phyloP scores from a whole-genome alignment of 2,888 invertebrate genomes.

The Orthosia gracilis region DNA sequence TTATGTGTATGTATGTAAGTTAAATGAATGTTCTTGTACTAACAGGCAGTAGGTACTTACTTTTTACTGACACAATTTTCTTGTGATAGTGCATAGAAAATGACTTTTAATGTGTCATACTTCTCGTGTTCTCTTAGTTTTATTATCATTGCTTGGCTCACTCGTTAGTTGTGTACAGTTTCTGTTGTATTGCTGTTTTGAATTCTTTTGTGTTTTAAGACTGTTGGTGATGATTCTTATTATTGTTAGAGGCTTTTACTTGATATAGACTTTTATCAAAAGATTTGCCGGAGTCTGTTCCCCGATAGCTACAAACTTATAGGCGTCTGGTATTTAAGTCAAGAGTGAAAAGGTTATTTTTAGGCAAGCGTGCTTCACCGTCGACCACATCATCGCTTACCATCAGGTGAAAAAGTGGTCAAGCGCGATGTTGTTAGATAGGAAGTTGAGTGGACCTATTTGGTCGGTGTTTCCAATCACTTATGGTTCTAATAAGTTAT shows the following conservation, averaged over 20 bases:
- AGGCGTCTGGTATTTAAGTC: too few species aligned
- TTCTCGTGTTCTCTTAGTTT: slow-evolving; percentile 9
- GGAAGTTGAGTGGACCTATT: too few species aligned
- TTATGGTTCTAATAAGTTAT: neutral
- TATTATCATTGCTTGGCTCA: slow-evolving; percentile 25
- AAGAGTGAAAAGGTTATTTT: too few species aligned
- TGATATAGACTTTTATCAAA: neutral
- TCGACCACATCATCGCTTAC: too few species aligned
- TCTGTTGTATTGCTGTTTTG: slow-evolving; percentile 10
- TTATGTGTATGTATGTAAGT: slow-evolving; percentile 31
- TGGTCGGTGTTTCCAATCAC: neutral
- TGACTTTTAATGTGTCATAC: slow-evolving; percentile 39
- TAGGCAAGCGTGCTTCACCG: too few species aligned
- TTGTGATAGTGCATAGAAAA: slow-evolving; percentile 35
- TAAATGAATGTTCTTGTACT: slow-evolving; percentile 40
- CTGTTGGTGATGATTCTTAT: too few species aligned
- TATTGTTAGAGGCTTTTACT: neutral
- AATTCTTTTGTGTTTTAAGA: neutral
- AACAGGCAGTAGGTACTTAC: slow-evolving; percentile 9
- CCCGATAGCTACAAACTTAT: too few species aligned
- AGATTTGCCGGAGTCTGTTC: neutral
- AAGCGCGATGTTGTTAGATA: too few species aligned
- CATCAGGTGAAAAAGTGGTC: too few species aligned
- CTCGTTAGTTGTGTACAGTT: neutral
- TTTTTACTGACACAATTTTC: slow-evolving; percentile 47